These are phyloP conservation scores for Styela clava DNA, from an alignment of 23 tunicate species.

Conservation along the genomic window DNA sequence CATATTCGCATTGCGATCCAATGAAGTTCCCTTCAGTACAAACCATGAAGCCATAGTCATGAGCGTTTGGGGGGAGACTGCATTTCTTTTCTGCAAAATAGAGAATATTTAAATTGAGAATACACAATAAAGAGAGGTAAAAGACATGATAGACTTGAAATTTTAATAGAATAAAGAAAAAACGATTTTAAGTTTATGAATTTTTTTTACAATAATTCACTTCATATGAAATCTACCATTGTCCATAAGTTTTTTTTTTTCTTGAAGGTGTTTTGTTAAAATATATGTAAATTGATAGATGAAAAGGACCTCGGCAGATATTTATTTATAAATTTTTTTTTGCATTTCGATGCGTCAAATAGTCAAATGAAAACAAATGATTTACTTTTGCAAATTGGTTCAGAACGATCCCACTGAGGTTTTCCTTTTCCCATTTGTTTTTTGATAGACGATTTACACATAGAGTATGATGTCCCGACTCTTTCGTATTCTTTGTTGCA, in stretches of 20 bases:
- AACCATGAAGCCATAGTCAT: background rate
- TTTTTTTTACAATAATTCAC: too few relatives aligned
- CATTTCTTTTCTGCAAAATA: background rate
- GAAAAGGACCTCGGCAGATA: too few relatives aligned
- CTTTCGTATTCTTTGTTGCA: background rate
- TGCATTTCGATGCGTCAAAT: too few relatives aligned
- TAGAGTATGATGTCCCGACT: background rate
- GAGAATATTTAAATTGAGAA: too few relatives aligned
- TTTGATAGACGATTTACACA: background rate
- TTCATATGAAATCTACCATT: too few relatives aligned
- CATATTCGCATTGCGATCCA: background rate
- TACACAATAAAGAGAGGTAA: background rate
- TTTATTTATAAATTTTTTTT: too few relatives aligned
- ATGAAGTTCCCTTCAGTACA: background rate
- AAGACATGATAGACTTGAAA: background rate
- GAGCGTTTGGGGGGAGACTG: background rate
- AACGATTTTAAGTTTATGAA: too few relatives aligned
- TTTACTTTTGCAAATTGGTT: slow-evolving; percentile 29
- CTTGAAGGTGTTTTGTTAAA: too few relatives aligned
- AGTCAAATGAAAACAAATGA: too few relatives aligned
- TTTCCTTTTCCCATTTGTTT: background rate
- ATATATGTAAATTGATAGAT: too few relatives aligned
- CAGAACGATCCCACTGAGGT: background rate
- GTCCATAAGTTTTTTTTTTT: too few relatives aligned
- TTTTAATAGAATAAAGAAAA: too few relatives aligned